These are phyloP conservation scores for Etheostoma spectabile DNA, from an alignment of 2,113 vertebrate genomes.

Conservation along the genomic window DNA sequence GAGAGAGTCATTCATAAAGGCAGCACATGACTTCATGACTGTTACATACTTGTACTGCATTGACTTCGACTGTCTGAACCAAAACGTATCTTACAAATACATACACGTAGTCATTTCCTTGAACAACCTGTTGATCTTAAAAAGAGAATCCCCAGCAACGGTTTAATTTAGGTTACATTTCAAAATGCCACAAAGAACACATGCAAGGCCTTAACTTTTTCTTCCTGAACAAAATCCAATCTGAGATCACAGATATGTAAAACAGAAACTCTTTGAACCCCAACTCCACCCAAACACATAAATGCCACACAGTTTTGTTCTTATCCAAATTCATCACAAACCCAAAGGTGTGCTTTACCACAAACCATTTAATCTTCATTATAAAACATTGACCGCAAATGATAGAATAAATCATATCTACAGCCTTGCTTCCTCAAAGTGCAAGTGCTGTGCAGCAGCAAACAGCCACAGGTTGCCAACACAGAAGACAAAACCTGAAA, in stretches of 20 bases:
- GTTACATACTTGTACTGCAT: conserved; percentile 65
- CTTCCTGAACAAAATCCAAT: background rate
- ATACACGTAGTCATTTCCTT: background rate
- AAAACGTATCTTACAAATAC: background rate
- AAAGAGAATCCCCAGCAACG: background rate
- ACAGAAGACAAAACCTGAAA: background rate
- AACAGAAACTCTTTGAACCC: conserved; percentile 24
- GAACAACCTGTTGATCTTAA: background rate
- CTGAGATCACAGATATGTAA: background rate
- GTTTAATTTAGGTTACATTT: background rate
- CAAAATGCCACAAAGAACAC: background rate
- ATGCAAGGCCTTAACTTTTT: background rate
- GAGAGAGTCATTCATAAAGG: conserved; percentile 81
- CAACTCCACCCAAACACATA: conserved; percentile 23
- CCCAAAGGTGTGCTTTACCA: background rate
- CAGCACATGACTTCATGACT: conserved; percentile 76
- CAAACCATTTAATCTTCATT: conserved; percentile 24
- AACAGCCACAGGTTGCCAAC: conserved; percentile 11
- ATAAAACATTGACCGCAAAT: conserved; percentile 20
- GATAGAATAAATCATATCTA: conserved; percentile 21
- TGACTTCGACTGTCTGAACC: conserved; percentile 34
- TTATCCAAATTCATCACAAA: background rate
- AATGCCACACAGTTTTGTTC: background rate
- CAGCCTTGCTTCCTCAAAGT: conserved; percentile 1
- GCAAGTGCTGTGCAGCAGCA: background rate